A percentile compares a stretch with the other conserved stretches of the same genome.
These are phyloP conservation scores for Coelinius sp. DNA, from an alignment of 2,888 invertebrate species.

Conservation along the genomic window DNA sequence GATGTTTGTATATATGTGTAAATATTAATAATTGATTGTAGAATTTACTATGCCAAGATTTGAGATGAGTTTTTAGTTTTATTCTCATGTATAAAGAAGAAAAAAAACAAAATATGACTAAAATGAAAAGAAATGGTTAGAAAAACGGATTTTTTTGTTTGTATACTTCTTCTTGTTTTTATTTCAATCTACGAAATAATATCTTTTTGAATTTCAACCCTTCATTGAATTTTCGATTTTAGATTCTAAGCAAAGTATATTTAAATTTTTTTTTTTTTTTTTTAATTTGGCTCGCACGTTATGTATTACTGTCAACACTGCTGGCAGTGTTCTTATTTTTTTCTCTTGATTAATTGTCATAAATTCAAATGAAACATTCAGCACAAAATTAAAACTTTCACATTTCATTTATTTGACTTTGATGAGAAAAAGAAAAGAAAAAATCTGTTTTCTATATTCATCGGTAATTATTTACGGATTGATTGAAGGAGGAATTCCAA, in stretches of 20 bases:
- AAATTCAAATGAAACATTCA: background rate
- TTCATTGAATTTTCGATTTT: background rate
- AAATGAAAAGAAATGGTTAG: conserved; percentile 33
- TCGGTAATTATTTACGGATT: background rate
- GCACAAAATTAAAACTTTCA: conserved; percentile 6
- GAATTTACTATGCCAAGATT: conserved; percentile 63
- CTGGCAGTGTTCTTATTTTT: conserved; percentile 58
- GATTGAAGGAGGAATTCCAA: background rate
- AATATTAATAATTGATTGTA: conserved; percentile 57
- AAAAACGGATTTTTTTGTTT: conserved; percentile 14
- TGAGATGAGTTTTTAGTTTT: conserved; percentile 55
- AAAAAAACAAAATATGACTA: conserved; percentile 45
- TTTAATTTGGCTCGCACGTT: conserved; percentile 8
- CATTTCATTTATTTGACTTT: conserved; percentile 29
- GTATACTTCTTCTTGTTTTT: conserved; percentile 34
- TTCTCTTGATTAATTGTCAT: conserved; percentile 1
- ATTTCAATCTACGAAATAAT: conserved; percentile 31
- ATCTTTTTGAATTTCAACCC: conserved; percentile 36
- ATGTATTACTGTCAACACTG: conserved; percentile 58
- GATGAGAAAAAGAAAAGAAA: background rate
- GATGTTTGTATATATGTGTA: conserved; percentile 66
- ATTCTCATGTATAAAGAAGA: conserved; percentile 61
- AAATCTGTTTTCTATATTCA: background rate
- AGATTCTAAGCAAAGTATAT: background rate
- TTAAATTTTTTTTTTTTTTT: conserved; percentile 1